These are phyloP conservation scores for Anagyrus pseudococci DNA, from an alignment of 2,888 invertebrate genomes.

Conservation along the genomic window DNA sequence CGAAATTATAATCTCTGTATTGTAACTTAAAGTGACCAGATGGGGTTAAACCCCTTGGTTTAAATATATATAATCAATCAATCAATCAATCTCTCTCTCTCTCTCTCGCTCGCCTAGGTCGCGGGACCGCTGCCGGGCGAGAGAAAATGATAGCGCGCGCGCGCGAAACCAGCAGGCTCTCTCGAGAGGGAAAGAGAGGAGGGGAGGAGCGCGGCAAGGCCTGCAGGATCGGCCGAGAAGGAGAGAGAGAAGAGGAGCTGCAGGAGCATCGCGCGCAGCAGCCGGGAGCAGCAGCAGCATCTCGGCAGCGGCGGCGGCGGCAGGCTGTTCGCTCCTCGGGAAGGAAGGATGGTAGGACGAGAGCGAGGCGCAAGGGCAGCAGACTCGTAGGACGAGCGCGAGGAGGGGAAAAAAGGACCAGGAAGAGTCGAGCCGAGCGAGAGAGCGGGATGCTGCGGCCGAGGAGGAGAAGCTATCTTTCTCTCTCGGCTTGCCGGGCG, in stretches of 20 bases:
- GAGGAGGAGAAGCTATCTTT: conserved; percentile 14
- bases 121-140: background rate
- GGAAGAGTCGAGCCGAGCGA: no score
- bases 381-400: background rate
- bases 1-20: no score
- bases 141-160: conserved; percentile 20
- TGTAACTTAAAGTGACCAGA: no score
- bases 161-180: background rate
- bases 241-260: conserved; percentile 3
- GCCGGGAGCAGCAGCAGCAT: background rate
- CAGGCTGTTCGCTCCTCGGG: no score
- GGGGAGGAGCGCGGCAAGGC: background rate
- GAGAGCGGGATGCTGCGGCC: conserved; percentile 17
- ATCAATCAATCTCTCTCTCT: no score
- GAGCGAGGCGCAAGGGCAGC: conserved; percentile 12
- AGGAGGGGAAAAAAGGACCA: conserved; percentile 8
- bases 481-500: conserved; percentile 46
- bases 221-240: background rate
- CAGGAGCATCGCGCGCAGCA: conserved; percentile 1
- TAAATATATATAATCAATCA: no score
- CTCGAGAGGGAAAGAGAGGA: background rate
- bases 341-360: conserved; percentile 11
- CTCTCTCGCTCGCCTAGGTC: background rate
- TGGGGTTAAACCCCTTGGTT: no score
- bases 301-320: background rate